Percentiles rank a stretch among this genome's conserved stretches.
Evolutionary conservation across 2,888 invertebrate genomes (phyloP).

Genomic region (Aleiodes alternator): DNA sequence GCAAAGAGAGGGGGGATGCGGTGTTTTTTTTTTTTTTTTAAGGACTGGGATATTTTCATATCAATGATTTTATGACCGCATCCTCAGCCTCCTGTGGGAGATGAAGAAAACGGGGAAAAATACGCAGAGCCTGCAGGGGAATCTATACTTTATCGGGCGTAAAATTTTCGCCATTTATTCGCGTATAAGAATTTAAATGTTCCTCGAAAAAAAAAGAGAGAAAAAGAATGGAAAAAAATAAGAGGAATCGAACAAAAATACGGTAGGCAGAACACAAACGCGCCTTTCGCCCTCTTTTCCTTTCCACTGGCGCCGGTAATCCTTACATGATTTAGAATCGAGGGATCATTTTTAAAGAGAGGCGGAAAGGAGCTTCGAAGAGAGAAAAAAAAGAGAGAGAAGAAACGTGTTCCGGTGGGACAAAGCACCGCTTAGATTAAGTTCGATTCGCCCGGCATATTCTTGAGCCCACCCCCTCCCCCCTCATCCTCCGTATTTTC

Average conservation of each 20-base stretch:
- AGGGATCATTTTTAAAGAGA: slow-evolving; percentile 60
- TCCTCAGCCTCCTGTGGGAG: slow-evolving; percentile 43
- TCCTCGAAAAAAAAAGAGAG: slow-evolving; percentile 64
- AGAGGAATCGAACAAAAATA: slow-evolving; percentile 33
- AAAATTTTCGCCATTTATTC: slow-evolving; percentile 76
- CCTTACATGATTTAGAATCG: slow-evolving; percentile 72
- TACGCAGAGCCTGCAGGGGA: slow-evolving; percentile 64
- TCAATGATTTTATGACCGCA: slow-evolving; percentile 75
- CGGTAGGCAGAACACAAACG: slow-evolving; percentile 49
- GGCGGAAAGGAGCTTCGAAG: slow-evolving; percentile 46
- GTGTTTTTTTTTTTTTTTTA: background rate
- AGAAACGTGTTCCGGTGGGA: slow-evolving; percentile 54
- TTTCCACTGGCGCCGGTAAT: slow-evolving; percentile 64
- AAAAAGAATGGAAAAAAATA: slow-evolving; percentile 34
- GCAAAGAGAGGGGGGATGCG: background rate
- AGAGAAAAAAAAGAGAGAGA: slow-evolving; percentile 40
- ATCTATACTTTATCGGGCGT: slow-evolving; percentile 76
- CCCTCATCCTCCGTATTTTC: slow-evolving; percentile 41
- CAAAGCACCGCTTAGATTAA: slow-evolving; percentile 66
- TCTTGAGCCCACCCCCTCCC: slow-evolving; percentile 53
- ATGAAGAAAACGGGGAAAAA: background rate
- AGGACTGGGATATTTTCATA: slow-evolving; percentile 73
- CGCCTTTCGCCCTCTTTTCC: slow-evolving; percentile 54
- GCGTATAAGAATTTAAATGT: slow-evolving; percentile 76
- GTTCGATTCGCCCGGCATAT: slow-evolving; percentile 70